Conservation (phyloP, 2,888 invertebrate genomes). For the Rhabditoides inermis region DNA sequence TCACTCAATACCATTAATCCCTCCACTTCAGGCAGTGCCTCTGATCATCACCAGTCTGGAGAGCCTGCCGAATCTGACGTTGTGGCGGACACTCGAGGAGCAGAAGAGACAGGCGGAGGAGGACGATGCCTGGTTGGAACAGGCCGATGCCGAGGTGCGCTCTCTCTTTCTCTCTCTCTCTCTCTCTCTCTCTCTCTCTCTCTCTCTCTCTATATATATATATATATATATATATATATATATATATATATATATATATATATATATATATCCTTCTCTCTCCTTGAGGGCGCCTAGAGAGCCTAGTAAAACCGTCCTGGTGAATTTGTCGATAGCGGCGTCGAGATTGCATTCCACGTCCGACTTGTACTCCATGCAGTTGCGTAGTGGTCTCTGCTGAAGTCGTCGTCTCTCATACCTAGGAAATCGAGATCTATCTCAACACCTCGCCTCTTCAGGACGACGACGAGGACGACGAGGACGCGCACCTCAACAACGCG, state of each 20-base stretch:
- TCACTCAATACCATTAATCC: too few relatives aligned
- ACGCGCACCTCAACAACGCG: too few relatives aligned
- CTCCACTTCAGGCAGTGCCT: conserved; percentile 23
- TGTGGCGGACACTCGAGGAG: conserved; percentile 39
- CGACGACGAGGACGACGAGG: too few relatives aligned
- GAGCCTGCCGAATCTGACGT: conserved; percentile 32
- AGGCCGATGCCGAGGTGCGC: conserved; percentile 17
- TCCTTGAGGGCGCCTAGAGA: not conserved
- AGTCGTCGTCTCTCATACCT: too few relatives aligned
- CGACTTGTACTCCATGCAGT: too few relatives aligned
- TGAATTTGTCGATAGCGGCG: too few relatives aligned
- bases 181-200: not conserved
- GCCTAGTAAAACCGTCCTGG: too few relatives aligned
- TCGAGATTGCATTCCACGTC: too few relatives aligned
- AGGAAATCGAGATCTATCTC: too few relatives aligned
- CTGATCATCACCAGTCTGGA: conserved; percentile 37
- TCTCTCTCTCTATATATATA: not conserved
- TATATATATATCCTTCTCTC: too few relatives aligned
- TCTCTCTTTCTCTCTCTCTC: not conserved
- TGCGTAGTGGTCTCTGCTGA: too few relatives aligned
- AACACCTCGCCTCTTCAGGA: too few relatives aligned
- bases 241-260: not conserved
- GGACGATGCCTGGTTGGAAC: conserved; percentile 46
- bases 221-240: not conserved
- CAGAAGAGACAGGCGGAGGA: conserved; percentile 42